Evolutionary conservation across 2,888 invertebrate species (phyloP), one percentile per base, ranked within the genome.

Genomic region (Orthonychiurus folsomi): DNA sequence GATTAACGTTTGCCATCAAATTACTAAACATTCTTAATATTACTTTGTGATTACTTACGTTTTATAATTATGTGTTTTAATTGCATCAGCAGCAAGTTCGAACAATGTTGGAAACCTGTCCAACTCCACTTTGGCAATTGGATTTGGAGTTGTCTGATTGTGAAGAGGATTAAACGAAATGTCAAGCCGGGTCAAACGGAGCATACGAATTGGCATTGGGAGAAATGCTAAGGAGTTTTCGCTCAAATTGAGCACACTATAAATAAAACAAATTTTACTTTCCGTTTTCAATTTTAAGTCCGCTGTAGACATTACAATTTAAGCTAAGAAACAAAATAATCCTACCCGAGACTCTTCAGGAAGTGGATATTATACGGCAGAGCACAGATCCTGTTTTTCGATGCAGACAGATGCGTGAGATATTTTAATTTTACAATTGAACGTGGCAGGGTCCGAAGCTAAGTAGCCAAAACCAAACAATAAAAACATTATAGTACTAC

Each of bases 1-100:
- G 15, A 37, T 9, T 37, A 9, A 37, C 37, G 15, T 5, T 37
- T 37, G 37, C 5, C 37, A 37, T 9, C 37, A 37, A n/a, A n/a
- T n/a, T n/a, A n/a, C n/a, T 37, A 37, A 37, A 37, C 15, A 37
- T 37, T 37, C 15, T 5, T 37, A 37, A 37, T 37, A 37, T 9
- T 9, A 37, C 5, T 15, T 5, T 37, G 15, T 37, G 9, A 9
- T 5, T 12, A 21, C 52, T 52, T 12, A 52, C 52, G 5, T 52
- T 23, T 23, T 52, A 52, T 12, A 52, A 20, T 52, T 52, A 20
- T 52, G 52, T 21, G 52, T 52, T 52, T 20, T 23, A 5, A 52
- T 20, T 23, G 24, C 5, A 5, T 52, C 24, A 23, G 52, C 52
- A 9, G 52, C 52, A 9, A 52, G n/a, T n/a, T 52, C 52, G 24